Evolutionary conservation across 1,140 invertebrate genomes (phyloP).

Genomic region (Orius insidiosus): DNA sequence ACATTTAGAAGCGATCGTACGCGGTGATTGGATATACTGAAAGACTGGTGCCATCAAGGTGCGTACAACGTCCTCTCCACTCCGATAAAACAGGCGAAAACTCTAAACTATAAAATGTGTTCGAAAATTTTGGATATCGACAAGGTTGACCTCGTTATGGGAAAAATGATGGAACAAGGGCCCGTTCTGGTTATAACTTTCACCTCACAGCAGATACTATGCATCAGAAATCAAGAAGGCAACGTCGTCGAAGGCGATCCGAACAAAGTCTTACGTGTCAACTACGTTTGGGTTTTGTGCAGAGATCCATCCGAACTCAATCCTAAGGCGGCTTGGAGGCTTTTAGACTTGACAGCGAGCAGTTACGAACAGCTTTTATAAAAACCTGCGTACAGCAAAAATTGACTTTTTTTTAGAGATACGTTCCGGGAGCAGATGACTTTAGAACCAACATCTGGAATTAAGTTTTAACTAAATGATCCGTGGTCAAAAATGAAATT

Average conservation of each 20-base stretch:
- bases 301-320: conserved; percentile 85
- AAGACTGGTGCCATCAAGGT: conserved; percentile 98
- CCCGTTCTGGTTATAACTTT: conserved; percentile 93
- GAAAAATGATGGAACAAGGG: conserved; percentile 98
- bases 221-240: conserved; percentile 62
- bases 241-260: conserved; percentile 89
- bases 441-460: too few species aligned
- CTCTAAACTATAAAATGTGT: conserved; percentile 58
- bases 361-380: conserved; percentile 81
- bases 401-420: too few species aligned
- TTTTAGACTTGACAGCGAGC: conserved; percentile 84
- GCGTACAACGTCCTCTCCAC: conserved; percentile 79
- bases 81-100: conserved; percentile 72
- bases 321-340: conserved; percentile 86
- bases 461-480: too few species aligned
- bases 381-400: too few species aligned
- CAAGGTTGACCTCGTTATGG: conserved; percentile 89
- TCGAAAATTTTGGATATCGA: conserved; percentile 89
- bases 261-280: conserved; percentile 81
- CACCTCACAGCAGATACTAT: conserved; percentile 90
- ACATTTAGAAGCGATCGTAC: conserved; percentile 91
- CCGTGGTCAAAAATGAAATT: too few species aligned
- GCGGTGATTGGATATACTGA: conserved; percentile 77
- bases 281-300: conserved; percentile 96
- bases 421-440: too few species aligned